Evolutionary conservation across 2,888 invertebrate genomes (phyloP), one percentile per base, ranked within the genome.

Genomic region (Trilocha varians): DNA sequence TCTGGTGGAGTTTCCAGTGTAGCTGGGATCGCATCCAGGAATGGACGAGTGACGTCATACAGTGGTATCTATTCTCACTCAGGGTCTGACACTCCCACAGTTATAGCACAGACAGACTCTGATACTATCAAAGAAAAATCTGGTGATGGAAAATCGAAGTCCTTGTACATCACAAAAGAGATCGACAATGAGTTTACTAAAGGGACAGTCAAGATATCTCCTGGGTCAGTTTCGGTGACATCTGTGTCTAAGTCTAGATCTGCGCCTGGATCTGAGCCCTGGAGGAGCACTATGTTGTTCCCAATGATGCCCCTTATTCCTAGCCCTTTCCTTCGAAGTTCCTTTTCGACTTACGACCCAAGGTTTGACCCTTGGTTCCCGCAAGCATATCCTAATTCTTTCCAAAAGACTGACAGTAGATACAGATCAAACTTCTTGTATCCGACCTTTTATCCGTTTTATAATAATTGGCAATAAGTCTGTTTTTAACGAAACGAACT

Each of bases 31-130:
- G 56, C 75, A 2, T 66, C 72, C 13, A 64, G 72, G 32, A 73
- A 78, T 17, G 79, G 75, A 2, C 52, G 73, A 42, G 54, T 73
- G 0, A 69, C 77, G 2, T 65, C 78, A 2, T 46, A 70, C 17
- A 65, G 68, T 3, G 72, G 71, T 5, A 50, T 77, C 5, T 65
- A 72, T 39, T 59, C 73, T 32, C 72, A 60, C 40, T 66, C 76
- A 6, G 39, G 59, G 1, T 36, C 50, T 6, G 55, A 61, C 6
- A 43, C 48, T 5, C 48, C 57, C 14, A 46, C 55, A 35, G 16
- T 52, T 3, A 46, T 53, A n/a, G 52, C 56, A 3, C 40, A 32
- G 11, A 33, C 32, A 15, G 34, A 40, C 15, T 33, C 11, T 13
- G 13, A 14, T 9, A 34, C 18, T 13, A 17, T 40, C 2, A 9